Percentiles rank a stretch among this genome's conserved stretches.
Conservation (phyloP, 2,888 invertebrate genomes). For the Tenthredo mesomela region DNA sequence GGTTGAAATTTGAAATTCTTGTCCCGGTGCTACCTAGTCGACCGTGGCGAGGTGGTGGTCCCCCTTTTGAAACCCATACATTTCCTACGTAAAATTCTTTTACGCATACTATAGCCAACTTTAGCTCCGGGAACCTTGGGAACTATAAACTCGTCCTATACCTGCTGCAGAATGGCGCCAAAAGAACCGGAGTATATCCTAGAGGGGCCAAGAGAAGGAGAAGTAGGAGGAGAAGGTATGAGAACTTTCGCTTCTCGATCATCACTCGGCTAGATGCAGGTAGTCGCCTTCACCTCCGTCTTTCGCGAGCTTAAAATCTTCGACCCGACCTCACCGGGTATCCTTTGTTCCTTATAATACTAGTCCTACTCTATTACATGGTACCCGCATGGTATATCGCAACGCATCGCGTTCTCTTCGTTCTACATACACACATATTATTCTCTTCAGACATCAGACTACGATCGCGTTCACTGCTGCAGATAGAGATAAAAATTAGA, state of each 20-base stretch:
- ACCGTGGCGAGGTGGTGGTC: neutral
- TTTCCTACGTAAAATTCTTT: conserved; percentile 14
- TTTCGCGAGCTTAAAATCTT: conserved; percentile 4
- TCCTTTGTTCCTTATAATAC: conserved; percentile 16
- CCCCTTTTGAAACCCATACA: neutral
- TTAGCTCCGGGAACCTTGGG: neutral
- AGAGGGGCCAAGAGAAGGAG: neutral
- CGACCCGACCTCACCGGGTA: neutral
- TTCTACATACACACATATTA: neutral
- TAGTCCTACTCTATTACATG: conserved; percentile 1
- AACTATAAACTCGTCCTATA: conserved; percentile 29
- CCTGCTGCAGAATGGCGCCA: conserved; percentile 35
- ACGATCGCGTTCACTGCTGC: neutral
- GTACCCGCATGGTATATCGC: conserved; percentile 12
- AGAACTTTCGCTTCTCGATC: neutral
- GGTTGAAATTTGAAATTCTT: conserved; percentile 20
- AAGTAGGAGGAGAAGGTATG: neutral
- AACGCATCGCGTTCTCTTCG: neutral
- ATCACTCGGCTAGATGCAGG: conserved; percentile 10
- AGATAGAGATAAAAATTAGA: neutral
- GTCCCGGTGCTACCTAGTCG: neutral
- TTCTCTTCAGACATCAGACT: neutral
- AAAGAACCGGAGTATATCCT: conserved; percentile 28
- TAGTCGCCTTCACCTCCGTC: neutral
- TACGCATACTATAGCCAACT: neutral